Evolutionary conservation across 2,113 vertebrate species (phyloP).

Genomic region (Sorex fumeus): DNA sequence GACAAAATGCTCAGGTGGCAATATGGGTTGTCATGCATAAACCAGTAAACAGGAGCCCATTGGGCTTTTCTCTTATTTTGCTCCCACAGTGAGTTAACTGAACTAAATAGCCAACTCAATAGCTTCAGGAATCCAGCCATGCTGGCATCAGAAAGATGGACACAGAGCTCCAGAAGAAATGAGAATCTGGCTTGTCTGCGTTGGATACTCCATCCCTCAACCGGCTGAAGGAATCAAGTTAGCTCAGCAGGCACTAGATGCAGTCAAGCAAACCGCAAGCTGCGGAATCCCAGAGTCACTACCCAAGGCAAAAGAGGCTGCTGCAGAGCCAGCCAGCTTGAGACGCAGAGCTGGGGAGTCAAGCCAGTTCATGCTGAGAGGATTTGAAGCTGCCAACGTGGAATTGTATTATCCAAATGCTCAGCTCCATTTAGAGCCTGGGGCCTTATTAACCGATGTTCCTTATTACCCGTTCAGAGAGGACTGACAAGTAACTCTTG

Average conservation of each 20-base stretch:
- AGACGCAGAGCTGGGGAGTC: neutral
- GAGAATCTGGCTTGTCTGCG: neutral
- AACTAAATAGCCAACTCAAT: neutral
- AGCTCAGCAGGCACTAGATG: neutral
- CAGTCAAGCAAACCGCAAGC: neutral
- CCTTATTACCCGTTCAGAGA: conserved; percentile 19
- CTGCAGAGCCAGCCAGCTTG: neutral
- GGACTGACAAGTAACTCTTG: conserved; percentile 46
- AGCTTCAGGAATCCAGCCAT: neutral
- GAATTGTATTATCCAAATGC: neutral
- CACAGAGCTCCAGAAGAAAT: neutral
- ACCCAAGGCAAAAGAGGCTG: neutral
- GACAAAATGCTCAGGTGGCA: too few species aligned
- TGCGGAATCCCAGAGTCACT: neutral
- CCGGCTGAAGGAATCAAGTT: conserved; percentile 27
- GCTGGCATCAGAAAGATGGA: neutral
- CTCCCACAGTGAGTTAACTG: neutral
- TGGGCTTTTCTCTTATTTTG: neutral
- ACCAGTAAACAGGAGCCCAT: neutral
- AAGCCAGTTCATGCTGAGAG: neutral
- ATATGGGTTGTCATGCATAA: neutral
- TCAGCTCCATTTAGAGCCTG: neutral
- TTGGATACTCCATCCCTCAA: neutral
- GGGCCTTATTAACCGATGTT: neutral
- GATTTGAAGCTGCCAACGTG: neutral